These are phyloP conservation scores for Mamestra configurata DNA, from an alignment of 1,140 invertebrate species.

Conservation along the genomic window DNA sequence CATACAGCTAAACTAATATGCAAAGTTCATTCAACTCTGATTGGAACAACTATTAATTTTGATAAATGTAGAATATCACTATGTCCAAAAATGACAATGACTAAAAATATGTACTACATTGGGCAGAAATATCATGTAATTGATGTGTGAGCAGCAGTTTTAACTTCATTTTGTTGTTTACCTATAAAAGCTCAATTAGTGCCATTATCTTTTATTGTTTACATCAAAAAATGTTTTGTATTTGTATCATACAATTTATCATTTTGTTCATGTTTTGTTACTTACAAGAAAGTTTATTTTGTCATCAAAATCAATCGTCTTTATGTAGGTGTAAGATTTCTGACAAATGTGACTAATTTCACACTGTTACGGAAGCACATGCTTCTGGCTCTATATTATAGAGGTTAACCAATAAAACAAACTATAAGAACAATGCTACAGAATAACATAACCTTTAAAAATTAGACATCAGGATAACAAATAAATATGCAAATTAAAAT, in stretches of 20 bases:
- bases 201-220: not conserved
- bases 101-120: not conserved
- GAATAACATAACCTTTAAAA: not conserved
- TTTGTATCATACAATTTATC: not conserved
- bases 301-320: not conserved
- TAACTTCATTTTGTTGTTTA: not conserved
- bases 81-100: conserved; percentile 1
- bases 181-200: not conserved
- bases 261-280: not conserved
- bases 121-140: not conserved
- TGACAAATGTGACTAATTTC: not conserved
- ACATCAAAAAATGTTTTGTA: not conserved
- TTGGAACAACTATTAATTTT: not conserved
- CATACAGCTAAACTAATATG: conserved; percentile 39
- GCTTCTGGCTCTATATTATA: not conserved
- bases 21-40: conserved; percentile 46
- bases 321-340: not conserved
- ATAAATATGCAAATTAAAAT: conserved; percentile 13
- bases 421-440: not conserved
- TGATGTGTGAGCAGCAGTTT: not conserved
- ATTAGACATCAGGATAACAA: not conserved
- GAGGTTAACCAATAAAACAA: not conserved
- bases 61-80: not conserved
- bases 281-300: not conserved
- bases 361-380: not conserved